A percentile compares a stretch with the other conserved stretches of the same genome.
phyloP scores from a whole-genome alignment of 2,888 invertebrate species.

The Hermaeophaga mercurialis region DNA sequence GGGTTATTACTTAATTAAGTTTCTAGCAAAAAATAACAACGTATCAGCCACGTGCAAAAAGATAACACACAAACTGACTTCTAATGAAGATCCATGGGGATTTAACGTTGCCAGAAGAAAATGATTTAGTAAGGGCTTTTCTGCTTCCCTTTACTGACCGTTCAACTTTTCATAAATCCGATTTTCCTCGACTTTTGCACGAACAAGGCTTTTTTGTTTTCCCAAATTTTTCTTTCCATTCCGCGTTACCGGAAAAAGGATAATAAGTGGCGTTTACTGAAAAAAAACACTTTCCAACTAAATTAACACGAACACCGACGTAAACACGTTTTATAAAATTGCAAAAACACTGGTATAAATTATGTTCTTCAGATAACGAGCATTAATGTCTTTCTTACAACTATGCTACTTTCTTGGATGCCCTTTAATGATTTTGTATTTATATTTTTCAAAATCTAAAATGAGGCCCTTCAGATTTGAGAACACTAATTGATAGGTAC shows the following conservation, averaged over 20 bases:
- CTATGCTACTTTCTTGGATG: too few species aligned
- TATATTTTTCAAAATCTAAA: too few species aligned
- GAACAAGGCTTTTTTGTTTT: slow-evolving; percentile 6
- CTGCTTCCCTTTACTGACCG: slow-evolving; percentile 28
- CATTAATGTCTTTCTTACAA: too few species aligned
- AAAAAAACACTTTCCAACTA: too few species aligned
- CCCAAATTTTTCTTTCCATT: background rate
- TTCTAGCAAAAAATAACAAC: slow-evolving; percentile 30
- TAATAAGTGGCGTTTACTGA: too few species aligned
- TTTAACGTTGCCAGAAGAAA: slow-evolving; percentile 37
- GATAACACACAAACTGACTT: slow-evolving; percentile 36
- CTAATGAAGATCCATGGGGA: slow-evolving; percentile 44
- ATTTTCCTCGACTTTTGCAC: slow-evolving; percentile 20
- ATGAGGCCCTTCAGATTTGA: too few species aligned
- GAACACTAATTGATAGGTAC: too few species aligned
- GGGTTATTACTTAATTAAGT: slow-evolving; percentile 34
- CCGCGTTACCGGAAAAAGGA: background rate
- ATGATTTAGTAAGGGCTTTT: slow-evolving; percentile 36
- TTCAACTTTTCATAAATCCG: slow-evolving; percentile 33
- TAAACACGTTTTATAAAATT: too few species aligned
- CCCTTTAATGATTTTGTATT: too few species aligned
- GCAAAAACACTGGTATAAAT: too few species aligned
- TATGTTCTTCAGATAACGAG: too few species aligned
- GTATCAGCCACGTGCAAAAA: slow-evolving; percentile 33
- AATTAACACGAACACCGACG: too few species aligned